Evolutionary conservation across 2,797 vertebrate genomes (phyloP).

Genomic region (Alcedo atthis): DNA sequence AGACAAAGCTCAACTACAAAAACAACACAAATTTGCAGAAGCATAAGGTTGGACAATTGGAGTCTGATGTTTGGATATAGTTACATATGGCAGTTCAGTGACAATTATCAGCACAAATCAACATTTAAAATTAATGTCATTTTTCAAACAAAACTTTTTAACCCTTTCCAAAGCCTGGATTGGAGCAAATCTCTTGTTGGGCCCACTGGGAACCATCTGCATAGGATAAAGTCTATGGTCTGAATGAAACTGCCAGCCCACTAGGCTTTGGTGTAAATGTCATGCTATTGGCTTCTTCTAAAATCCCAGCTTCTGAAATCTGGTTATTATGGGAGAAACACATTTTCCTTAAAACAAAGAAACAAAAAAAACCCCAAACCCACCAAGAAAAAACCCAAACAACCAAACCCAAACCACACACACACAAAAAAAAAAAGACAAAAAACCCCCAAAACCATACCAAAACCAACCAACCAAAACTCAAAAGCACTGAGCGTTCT

Average conservation of each 20-base stretch:
- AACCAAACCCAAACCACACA: no score
- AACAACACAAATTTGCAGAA: conserved; percentile 9
- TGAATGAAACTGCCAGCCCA: not conserved
- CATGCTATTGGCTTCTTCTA: not conserved
- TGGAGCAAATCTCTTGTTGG: not conserved
- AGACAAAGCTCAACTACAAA: conserved; percentile 42
- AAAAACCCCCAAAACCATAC: no score
- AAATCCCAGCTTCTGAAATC: not conserved
- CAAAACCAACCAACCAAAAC: no score
- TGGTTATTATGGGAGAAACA: not conserved
- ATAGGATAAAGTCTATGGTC: not conserved
- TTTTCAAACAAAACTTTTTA: not conserved
- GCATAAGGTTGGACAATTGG: not conserved
- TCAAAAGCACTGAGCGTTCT: not conserved
- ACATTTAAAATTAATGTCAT: not conserved
- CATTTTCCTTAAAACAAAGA: not conserved
- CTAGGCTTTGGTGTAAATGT: not conserved
- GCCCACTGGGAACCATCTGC: not conserved
- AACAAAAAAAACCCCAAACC: no score
- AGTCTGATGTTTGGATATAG: not conserved
- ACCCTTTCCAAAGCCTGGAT: not conserved
- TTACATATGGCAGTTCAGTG: not conserved
- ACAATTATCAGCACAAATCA: not conserved
- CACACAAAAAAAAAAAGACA: no score
- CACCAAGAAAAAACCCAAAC: not conserved